phyloP scores from a whole-genome alignment of 2,797 vertebrate genomes.

The Coendou prehensilis region DNA sequence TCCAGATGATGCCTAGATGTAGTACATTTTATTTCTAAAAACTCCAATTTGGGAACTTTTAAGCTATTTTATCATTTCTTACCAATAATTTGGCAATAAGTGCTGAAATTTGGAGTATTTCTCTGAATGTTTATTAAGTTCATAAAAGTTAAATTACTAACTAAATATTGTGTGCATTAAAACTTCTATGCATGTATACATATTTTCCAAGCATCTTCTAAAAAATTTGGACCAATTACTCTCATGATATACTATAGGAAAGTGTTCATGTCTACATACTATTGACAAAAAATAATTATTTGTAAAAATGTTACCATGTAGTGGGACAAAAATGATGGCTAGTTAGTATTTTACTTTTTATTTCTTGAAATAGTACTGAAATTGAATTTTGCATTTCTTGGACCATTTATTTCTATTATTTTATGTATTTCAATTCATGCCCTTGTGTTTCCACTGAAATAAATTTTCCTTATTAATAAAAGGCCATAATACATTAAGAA shows the following conservation, averaged over 20 bases:
- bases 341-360: neutral
- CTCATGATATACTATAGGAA: neutral
- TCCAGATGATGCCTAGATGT: neutral
- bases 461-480: neutral
- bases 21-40: neutral
- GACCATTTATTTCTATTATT: neutral
- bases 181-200: neutral
- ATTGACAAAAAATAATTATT: neutral
- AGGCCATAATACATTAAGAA: neutral
- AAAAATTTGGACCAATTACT: neutral
- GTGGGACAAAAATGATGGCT: neutral
- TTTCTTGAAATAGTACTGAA: neutral
- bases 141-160: neutral
- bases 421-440: neutral
- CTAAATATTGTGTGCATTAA: neutral
- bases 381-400: neutral
- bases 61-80: neutral
- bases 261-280: neutral
- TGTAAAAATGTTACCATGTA: neutral
- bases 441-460: neutral
- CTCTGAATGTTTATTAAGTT: neutral
- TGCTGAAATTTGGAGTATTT: neutral
- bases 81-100: neutral
- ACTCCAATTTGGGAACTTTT: neutral
- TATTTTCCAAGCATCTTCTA: neutral